Base-by-base conservation (phyloP, 2,113 vertebrate species). In the Gymnogyps californianus region DNA sequence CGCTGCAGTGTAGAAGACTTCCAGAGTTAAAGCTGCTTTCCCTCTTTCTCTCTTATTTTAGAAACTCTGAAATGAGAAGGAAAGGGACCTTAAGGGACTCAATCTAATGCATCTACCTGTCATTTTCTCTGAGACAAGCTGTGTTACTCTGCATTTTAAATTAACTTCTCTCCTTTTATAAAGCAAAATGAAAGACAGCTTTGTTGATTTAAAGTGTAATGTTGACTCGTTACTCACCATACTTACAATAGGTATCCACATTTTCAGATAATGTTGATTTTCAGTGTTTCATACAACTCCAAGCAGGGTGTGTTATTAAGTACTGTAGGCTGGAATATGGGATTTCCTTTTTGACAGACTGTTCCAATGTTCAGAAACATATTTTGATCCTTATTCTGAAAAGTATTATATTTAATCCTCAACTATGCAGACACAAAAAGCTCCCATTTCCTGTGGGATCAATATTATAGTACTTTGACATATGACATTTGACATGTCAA, bases 231-330 rank as follows among this genome's bases (percentile, higher is more conserved):
- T 36, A 8, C 72, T 46, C 7, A 0, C 46, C 18, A 1, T 31
- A 4, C 31, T 7, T 22, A 6, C 13, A 47, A 2, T 0, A 34
- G 31, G n/a, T 10, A n/a, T 20, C 42, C 77, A 5, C 34, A 0
- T 16, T 24, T 21, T 17, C 52, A 10, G 77, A 15, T 3, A 5
- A 15, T 13, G 47, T 11, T 51, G 89, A 26, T 49, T 61, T 71
- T 15, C 31, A 7, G 40, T 22, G 3, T 2, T 22, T 5, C 7
- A 24, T 15, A 29, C 31, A 26, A 0, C 31, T 17, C 28, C 26
- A n/a, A 26, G 5, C 76, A 70, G 75, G 66, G 31, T 80, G 47
- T 26, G 47, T 51, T 67, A 57, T 15, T 8, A 7, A 5, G 38
- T 1, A 2, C 74, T 2, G 10, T 20, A 36, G 70, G 46, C 46